These are phyloP conservation scores for Apotomis betuletana DNA, from an alignment of 2,888 invertebrate species.

Conservation along the genomic window DNA sequence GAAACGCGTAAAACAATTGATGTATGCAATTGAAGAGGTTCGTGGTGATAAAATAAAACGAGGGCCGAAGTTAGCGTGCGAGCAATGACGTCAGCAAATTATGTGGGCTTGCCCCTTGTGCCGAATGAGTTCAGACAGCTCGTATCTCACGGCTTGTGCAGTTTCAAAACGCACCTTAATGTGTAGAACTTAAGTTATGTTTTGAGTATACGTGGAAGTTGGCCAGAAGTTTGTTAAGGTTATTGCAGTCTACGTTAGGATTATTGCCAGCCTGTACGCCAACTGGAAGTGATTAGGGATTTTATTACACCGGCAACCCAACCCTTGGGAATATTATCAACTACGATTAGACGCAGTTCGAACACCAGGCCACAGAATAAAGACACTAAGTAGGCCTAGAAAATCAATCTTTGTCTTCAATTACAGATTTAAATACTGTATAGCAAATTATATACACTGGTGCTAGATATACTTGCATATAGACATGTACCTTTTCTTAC, in stretches of 20 bases:
- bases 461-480: no score
- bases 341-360: not conserved
- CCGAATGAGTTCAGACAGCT: conserved; percentile 1
- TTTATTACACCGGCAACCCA: conserved; percentile 34
- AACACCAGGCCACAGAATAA: no score
- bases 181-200: not conserved
- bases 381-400: not conserved
- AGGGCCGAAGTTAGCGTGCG: conserved; percentile 52
- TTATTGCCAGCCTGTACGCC: conserved; percentile 37
- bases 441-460: no score
- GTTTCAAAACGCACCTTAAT: conserved; percentile 5
- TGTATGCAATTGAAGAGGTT: conserved; percentile 41
- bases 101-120: conserved; percentile 53
- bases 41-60: conserved; percentile 64
- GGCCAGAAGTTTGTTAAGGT: conserved; percentile 4
- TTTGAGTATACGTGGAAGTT: not conserved
- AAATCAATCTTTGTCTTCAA: not conserved
- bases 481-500: no score
- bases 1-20: conserved; percentile 36
- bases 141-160: not conserved
- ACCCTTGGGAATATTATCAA: conserved; percentile 12
- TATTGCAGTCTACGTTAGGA: conserved; percentile 8
- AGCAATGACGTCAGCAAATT: conserved; percentile 56
- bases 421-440: no score
- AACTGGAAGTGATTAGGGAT: conserved; percentile 39